These are phyloP conservation scores for Oppia nitens DNA, from an alignment of 1,140 invertebrate genomes.

Conservation along the genomic window DNA sequence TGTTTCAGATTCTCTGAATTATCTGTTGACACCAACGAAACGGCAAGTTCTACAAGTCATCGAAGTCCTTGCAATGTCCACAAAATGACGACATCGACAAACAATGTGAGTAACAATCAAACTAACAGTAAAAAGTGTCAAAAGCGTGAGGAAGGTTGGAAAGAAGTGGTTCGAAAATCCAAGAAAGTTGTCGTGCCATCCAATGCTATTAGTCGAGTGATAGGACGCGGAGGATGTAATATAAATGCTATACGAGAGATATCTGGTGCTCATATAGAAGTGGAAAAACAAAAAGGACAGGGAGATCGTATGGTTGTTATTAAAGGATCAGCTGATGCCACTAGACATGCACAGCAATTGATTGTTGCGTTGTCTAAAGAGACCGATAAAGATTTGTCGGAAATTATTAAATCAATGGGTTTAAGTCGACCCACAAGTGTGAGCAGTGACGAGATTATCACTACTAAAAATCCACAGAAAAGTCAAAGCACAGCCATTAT, in stretches of 20 bases:
- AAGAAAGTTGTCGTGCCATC: slow-evolving; percentile 83
- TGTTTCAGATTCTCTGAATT: background rate
- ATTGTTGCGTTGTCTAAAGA: slow-evolving; percentile 76
- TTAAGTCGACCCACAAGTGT: slow-evolving; percentile 7
- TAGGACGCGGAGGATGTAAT: slow-evolving; percentile 85
- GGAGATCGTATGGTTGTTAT: slow-evolving; percentile 86
- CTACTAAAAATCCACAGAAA: background rate
- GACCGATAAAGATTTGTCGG: slow-evolving; percentile 72
- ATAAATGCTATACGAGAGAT: slow-evolving; percentile 88
- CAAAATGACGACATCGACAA: background rate
- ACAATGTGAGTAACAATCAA: background rate
- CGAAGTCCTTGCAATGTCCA: background rate
- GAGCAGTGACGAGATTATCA: background rate
- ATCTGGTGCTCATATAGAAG: slow-evolving; percentile 90
- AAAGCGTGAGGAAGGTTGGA: slow-evolving; percentile 85
- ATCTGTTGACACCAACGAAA: background rate
- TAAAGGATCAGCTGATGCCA: slow-evolving; percentile 72
- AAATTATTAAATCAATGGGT: slow-evolving; percentile 53
- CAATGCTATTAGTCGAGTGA: slow-evolving; percentile 83
- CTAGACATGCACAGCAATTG: slow-evolving; percentile 66
- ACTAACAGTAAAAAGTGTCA: slow-evolving; percentile 43
- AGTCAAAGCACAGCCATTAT: background rate
- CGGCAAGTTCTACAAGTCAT: background rate
- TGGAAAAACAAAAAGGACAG: slow-evolving; percentile 90
- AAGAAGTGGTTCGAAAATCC: slow-evolving; percentile 73